These are phyloP conservation scores for Drosophila robusta DNA, from an alignment of 2,888 invertebrate species.

Conservation along the genomic window DNA sequence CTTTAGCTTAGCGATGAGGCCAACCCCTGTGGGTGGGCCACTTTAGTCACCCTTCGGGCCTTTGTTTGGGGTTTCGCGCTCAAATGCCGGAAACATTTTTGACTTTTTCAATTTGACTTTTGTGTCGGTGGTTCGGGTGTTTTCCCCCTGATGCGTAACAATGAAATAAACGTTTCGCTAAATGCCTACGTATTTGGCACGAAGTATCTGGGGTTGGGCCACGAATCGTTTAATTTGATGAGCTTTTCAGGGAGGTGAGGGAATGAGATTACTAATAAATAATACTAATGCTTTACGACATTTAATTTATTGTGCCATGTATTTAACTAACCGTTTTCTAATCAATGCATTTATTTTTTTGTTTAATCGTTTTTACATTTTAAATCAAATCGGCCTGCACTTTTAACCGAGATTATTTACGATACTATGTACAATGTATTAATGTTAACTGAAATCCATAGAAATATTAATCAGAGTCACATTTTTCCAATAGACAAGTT, in stretches of 20 bases:
- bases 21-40: conserved; percentile 53
- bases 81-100: conserved; percentile 55
- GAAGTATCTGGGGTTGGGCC: conserved; percentile 13
- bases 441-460: too few relatives aligned
- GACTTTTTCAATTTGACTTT: conserved; percentile 80
- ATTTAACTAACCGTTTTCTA: not conserved
- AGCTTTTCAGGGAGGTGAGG: conserved; percentile 30
- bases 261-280: not conserved
- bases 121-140: conserved; percentile 37
- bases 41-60: conserved; percentile 49
- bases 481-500: too few relatives aligned
- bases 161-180: conserved; percentile 84
- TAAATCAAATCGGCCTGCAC: too few relatives aligned
- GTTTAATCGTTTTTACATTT: too few relatives aligned
- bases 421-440: too few relatives aligned
- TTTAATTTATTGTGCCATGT: not conserved
- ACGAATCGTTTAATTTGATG: conserved; percentile 70
- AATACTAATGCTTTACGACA: not conserved
- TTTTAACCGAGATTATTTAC: too few relatives aligned
- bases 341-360: too few relatives aligned
- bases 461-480: too few relatives aligned
- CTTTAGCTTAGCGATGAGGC: conserved; percentile 57
- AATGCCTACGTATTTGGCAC: conserved; percentile 79
- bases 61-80: conserved; percentile 35
- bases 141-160: conserved; percentile 69